Evolutionary conservation across 1,140 invertebrate genomes (phyloP).

Genomic region (Nasonia longicornis): DNA sequence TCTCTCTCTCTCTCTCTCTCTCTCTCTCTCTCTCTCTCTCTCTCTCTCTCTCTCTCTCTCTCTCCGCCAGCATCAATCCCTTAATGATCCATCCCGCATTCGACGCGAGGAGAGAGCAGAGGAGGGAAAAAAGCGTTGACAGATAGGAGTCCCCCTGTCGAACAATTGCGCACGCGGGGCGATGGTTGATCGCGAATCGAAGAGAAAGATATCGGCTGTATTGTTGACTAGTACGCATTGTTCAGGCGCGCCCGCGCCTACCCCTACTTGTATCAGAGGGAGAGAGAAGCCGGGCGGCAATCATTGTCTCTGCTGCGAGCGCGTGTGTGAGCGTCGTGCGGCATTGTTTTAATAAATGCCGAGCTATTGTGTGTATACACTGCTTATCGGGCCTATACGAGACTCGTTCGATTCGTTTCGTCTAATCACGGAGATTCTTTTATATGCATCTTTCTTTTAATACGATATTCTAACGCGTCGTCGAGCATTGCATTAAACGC

Average conservation of each 20-base stretch:
- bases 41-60: too few species aligned
- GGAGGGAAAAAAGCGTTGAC: neutral
- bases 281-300: conserved; percentile 21
- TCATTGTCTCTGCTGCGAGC: conserved; percentile 32
- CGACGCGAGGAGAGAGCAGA: neutral
- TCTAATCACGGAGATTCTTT: conserved; percentile 5
- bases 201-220: conserved; percentile 57
- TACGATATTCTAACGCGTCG: too few species aligned
- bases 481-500: too few species aligned
- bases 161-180: conserved; percentile 1
- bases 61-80: neutral
- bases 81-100: conserved; percentile 32
- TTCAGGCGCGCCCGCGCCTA: conserved; percentile 4
- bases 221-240: conserved; percentile 58
- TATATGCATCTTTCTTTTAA: too few species aligned
- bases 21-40: too few species aligned
- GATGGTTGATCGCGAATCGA: conserved; percentile 34
- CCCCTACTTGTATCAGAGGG: conserved; percentile 5
- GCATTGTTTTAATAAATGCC: conserved; percentile 62
- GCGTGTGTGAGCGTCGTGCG: neutral
- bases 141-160: neutral
- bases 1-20: too few species aligned
- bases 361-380: conserved; percentile 51
- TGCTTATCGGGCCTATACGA: conserved; percentile 53
- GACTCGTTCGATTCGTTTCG: conserved; percentile 53